phyloP scores from a whole-genome alignment of 92 coral and sea anemone genomes.

The Palythoa grandiflora region DNA sequence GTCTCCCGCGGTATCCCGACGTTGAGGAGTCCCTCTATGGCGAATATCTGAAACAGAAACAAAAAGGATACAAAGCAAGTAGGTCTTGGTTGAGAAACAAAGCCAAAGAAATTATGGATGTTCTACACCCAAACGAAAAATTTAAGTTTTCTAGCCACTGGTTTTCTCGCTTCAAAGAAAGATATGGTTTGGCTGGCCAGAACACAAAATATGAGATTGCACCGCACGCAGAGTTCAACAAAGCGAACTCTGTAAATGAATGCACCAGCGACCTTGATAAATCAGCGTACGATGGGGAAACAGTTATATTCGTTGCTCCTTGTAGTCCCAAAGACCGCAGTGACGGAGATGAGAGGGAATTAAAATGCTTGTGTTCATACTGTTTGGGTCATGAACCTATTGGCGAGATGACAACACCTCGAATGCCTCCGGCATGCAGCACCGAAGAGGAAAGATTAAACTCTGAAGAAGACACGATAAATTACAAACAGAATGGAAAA shows the following conservation, averaged over 20 bases:
- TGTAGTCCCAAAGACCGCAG: constrained; percentile 11
- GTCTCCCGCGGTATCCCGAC: constrained; percentile 41
- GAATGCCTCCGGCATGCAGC: neutral
- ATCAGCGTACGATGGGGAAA: neutral
- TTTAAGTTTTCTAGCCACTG: constrained; percentile 50
- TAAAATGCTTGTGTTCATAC: constrained; percentile 27
- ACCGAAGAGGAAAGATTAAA: neutral
- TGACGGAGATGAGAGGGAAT: constrained; percentile 11
- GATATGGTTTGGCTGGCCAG: constrained; percentile 38
- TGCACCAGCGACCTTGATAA: neutral
- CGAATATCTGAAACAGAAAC: constrained; percentile 30
- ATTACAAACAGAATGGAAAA: neutral
- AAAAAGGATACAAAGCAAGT: neutral
- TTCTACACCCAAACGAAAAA: constrained; percentile 27
- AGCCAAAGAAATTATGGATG: constrained; percentile 45
- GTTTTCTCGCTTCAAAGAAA: constrained; percentile 39
- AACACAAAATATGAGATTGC: neutral
- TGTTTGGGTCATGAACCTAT: constrained; percentile 34
- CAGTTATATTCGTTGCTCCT: constrained; percentile 19
- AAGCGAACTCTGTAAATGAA: neutral
- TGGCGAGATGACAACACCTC: constrained; percentile 19
- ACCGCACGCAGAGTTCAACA: neutral
- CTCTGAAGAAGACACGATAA: neutral
- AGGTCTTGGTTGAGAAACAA: constrained; percentile 45
- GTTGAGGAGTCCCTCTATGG: constrained; percentile 16